Percentiles rank a stretch among this genome's conserved stretches.
Evolutionary conservation across 64 coral and sea anemone species (phyloP).

Genomic region (Stylophora pistillata): DNA sequence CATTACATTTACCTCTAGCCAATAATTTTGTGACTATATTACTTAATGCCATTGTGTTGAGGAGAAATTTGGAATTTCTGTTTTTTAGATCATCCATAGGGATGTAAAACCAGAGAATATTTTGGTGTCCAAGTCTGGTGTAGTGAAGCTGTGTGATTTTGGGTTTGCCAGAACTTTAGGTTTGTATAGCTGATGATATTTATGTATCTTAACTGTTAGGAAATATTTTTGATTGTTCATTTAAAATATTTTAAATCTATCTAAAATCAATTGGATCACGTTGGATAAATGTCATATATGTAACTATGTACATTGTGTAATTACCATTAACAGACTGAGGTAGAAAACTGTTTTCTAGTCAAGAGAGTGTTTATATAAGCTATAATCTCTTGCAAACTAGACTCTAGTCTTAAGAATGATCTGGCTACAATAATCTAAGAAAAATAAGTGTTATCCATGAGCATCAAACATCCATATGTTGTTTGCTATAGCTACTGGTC

Average conservation of each 20-base stretch:
- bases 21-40: too few species aligned
- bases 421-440: too few species aligned
- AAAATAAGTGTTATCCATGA: neutral
- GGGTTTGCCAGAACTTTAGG: conserved; percentile 98
- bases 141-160: conserved; percentile 99
- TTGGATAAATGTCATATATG: too few species aligned
- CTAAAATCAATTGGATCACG: too few species aligned
- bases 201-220: neutral
- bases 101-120: conserved; percentile 99
- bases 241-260: too few species aligned
- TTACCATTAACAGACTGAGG: too few species aligned
- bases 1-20: too few species aligned
- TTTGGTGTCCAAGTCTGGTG: conserved; percentile 96
- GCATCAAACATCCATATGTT: neutral
- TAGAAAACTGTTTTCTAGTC: too few species aligned
- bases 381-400: too few species aligned
- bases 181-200: conserved; percentile 7
- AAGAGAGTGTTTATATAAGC: too few species aligned
- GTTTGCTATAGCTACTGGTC: conserved; percentile 63
- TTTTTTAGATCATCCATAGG: conserved; percentile 93
- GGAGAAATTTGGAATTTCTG: neutral
- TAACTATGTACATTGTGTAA: too few species aligned
- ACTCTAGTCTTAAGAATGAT: too few species aligned
- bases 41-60: neutral
- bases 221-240: neutral